These are phyloP conservation scores for Harpalus rubripes DNA, from an alignment of 2,888 invertebrate species.

Conservation along the genomic window DNA sequence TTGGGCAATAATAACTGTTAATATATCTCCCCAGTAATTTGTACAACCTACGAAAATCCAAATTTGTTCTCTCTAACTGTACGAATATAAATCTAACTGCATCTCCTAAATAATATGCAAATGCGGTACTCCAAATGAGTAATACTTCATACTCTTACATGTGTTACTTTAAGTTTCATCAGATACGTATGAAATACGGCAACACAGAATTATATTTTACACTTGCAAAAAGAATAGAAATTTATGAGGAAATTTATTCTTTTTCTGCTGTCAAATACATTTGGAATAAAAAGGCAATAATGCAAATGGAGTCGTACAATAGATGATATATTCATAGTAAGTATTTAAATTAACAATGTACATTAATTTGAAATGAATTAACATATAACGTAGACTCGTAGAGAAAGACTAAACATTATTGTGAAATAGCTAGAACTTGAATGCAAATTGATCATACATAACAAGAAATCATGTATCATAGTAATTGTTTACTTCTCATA, in stretches of 20 bases:
- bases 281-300: neutral
- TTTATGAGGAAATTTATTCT: neutral
- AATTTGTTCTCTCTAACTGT: constrained; percentile 50
- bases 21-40: neutral
- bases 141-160: constrained; percentile 39
- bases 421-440: constrained; percentile 29
- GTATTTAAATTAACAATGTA: constrained; percentile 64
- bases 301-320: constrained; percentile 37
- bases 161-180: constrained; percentile 36
- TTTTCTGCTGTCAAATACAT: neutral
- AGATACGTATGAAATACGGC: constrained; percentile 37
- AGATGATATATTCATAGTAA: constrained; percentile 42
- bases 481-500: constrained; percentile 32
- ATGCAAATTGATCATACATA: constrained; percentile 54
- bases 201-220: constrained; percentile 22
- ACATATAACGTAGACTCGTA: constrained; percentile 56
- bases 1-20: neutral
- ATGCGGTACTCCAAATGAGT: constrained; percentile 17
- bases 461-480: constrained; percentile 37
- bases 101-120: constrained; percentile 54
- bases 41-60: neutral
- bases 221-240: neutral
- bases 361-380: constrained; percentile 66
- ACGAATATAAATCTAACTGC: constrained; percentile 25
- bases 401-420: neutral